Base-by-base conservation (phyloP, 2,797 vertebrate species). In the Scolopax bukidnonensis region DNA sequence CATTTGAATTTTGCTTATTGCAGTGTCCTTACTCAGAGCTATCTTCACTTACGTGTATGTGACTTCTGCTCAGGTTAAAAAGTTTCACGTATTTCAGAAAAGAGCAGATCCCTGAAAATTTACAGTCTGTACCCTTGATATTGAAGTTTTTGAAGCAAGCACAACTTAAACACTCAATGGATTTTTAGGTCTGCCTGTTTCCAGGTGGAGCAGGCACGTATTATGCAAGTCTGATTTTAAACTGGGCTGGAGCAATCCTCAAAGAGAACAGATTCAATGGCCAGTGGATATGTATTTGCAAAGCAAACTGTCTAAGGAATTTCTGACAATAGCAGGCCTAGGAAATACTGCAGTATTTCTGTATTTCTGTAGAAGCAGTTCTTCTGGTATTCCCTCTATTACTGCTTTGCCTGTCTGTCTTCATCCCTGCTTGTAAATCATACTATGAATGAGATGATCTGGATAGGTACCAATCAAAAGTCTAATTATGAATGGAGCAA, bases 401-500 rank as follows among this genome's bases (percentile, higher is more conserved):
- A 83, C 92, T 97, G 89, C 96, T 97, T 98, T 97, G 81, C 93
- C 60, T 77, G 88, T 90, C 95, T 96, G 94, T 87, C 91, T 96
- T 90, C 89, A 92, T 96, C 92, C 91, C 90, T 93, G 71, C 94
- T 96, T 96, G 71, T 53, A 97, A 97, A 85, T 92, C 84, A 85
- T 92, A 71, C 91, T 96, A 95, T 97, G 96, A 97, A 91, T 94
- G 96, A 94, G 87, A 89, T 96, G 79, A 96, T 93, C 91, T 93
- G 90, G 95, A 97, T 97, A 96, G 83, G 89, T 96, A 96, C 95
- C 93, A 97, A 94, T 97, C 96, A 97, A 89, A 97, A 96, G 75
- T 88, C 92, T 95, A 84, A 89, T 97, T 96, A 95, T 95, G 93
- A 97, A 95, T 96, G 97, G 83, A 86, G 82, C 84, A 90, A 61